phyloP scores from a whole-genome alignment of 2,888 invertebrate species.

The Caenorhabditis macrosperma region DNA sequence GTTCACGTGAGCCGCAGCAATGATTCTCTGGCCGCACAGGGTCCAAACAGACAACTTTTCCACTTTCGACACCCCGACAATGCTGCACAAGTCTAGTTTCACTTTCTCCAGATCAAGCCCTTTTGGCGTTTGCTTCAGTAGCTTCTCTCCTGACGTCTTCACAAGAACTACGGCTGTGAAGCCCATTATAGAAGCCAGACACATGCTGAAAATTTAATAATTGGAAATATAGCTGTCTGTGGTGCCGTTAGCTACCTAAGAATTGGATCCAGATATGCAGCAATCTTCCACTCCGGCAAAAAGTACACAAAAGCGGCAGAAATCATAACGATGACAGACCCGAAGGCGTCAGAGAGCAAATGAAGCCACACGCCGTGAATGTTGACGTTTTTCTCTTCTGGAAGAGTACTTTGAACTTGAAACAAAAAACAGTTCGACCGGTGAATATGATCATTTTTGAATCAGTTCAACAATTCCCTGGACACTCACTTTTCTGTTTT shows the following conservation, averaged over 20 bases:
- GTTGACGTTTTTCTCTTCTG: conserved; percentile 89
- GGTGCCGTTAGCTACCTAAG: conserved; percentile 82
- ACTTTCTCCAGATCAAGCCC: conserved; percentile 87
- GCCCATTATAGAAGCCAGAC: conserved; percentile 61
- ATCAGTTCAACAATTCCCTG: not conserved
- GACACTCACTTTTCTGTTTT: conserved; percentile 32
- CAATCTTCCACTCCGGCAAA: conserved; percentile 82
- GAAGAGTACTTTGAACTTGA: conserved; percentile 11
- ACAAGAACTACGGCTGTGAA: conserved; percentile 82
- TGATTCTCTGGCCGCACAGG: conserved; percentile 80
- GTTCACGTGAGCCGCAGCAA: conserved; percentile 81
- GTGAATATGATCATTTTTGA: too few relatives aligned
- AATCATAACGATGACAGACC: conserved; percentile 92
- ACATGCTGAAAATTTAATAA: conserved; percentile 37
- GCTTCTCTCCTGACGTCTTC: conserved; percentile 93
- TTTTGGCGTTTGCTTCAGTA: conserved; percentile 97
- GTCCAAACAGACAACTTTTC: conserved; percentile 81
- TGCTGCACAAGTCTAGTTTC: conserved; percentile 65
- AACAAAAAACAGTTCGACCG: too few relatives aligned
- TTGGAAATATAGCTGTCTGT: not conserved
- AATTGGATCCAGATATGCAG: conserved; percentile 93
- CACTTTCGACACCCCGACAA: conserved; percentile 64
- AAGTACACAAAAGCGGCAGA: conserved; percentile 87
- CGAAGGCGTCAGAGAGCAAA: conserved; percentile 95
- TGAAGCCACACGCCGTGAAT: conserved; percentile 99